A percentile compares a stretch with the other conserved stretches of the same genome.
These are phyloP conservation scores for Phrixothrix hirtus DNA, from an alignment of 2,888 invertebrate genomes.

Conservation along the genomic window DNA sequence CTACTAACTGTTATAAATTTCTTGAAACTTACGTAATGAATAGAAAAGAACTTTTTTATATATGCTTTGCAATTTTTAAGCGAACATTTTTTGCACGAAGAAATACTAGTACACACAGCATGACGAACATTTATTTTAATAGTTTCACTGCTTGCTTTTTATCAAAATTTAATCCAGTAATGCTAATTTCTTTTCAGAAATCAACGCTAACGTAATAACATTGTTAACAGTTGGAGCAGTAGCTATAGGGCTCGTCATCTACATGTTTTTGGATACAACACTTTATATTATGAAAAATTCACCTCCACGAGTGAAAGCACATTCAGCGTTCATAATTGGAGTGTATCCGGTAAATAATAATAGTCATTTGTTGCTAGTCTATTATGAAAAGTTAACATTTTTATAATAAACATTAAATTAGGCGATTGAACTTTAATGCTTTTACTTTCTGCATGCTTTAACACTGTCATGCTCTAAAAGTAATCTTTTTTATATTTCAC, in stretches of 20 bases:
- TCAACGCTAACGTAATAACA: constrained; percentile 61
- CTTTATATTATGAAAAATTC: constrained; percentile 61
- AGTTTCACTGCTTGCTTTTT: too few species aligned
- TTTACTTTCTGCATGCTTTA: constrained; percentile 1
- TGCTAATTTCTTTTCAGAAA: constrained; percentile 59
- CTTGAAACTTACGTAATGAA: neutral
- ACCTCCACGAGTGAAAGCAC: constrained; percentile 59
- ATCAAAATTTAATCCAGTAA: too few species aligned
- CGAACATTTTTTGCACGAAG: too few species aligned
- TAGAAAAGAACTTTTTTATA: neutral
- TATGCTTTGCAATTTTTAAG: neutral
- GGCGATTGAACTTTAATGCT: neutral
- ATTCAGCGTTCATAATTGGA: constrained; percentile 62
- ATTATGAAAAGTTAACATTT: neutral
- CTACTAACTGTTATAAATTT: too few species aligned
- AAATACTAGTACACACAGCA: too few species aligned
- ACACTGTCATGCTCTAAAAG: neutral
- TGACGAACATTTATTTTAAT: too few species aligned
- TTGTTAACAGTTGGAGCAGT: constrained; percentile 60
- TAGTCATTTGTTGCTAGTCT: neutral
- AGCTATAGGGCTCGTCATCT: constrained; percentile 58
- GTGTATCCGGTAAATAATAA: constrained; percentile 65
- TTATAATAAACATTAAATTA: neutral
- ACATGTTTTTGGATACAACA: constrained; percentile 61
- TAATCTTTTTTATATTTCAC: neutral